A percentile compares a stretch with the other conserved stretches of the same genome.
Evolutionary conservation across 2,888 invertebrate species (phyloP).

Genomic region (Epirrhoe tristata): DNA sequence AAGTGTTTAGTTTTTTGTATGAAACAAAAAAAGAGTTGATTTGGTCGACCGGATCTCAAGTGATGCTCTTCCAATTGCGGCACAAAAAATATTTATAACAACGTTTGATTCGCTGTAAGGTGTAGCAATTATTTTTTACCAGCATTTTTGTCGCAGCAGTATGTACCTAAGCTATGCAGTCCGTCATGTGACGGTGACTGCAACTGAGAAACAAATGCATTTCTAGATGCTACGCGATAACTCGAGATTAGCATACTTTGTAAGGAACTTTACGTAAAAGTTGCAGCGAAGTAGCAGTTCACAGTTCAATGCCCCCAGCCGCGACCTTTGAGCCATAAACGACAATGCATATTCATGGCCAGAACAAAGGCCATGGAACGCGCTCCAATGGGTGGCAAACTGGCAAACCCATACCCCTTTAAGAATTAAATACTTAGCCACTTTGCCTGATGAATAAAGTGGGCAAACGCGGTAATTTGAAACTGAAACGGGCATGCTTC

Average conservation of each 20-base stretch:
- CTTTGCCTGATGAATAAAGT: not conserved
- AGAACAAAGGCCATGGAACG: conserved; percentile 36
- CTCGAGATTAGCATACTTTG: conserved; percentile 6
- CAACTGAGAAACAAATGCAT: not conserved
- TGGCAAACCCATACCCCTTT: conserved; percentile 16
- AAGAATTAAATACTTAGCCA: conserved; percentile 18
- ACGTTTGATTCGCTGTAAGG: too few relatives aligned
- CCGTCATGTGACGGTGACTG: not conserved
- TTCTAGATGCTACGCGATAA: not conserved
- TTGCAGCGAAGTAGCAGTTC: conserved; percentile 36
- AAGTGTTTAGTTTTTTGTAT: too few relatives aligned
- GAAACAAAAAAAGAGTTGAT: too few relatives aligned
- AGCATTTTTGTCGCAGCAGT: too few relatives aligned
- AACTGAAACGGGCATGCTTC: not conserved
- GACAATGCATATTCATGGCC: conserved; percentile 41
- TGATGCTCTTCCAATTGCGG: too few relatives aligned
- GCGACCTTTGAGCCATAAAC: conserved; percentile 41
- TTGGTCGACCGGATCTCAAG: too few relatives aligned
- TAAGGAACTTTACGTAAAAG: conserved; percentile 17
- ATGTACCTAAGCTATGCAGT: too few relatives aligned
- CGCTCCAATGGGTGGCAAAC: conserved; percentile 24
- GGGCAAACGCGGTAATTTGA: not conserved
- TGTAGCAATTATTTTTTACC: too few relatives aligned
- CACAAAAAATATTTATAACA: too few relatives aligned
- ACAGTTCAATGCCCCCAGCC: conserved; percentile 37